Base-by-base conservation (phyloP, 2,113 vertebrate species). In the Phoenicopterus ruber region DNA sequence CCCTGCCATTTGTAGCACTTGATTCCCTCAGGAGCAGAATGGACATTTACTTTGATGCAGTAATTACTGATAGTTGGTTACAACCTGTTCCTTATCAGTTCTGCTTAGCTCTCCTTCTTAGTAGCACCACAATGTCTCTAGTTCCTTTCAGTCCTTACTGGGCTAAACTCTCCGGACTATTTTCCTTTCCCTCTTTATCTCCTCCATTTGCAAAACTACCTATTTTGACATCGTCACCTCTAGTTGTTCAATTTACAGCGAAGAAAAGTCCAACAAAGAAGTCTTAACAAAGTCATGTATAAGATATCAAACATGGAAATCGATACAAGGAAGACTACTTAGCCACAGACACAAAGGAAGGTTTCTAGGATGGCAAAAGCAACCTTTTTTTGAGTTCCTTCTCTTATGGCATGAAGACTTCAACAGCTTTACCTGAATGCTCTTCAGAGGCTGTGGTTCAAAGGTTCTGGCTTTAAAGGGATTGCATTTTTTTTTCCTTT, bases 401-500 rank as follows among this genome's bases (percentile, higher is more conserved):
- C 44, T 71, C 13, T 44, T 84, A 9, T 20, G 52, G 34, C 44
- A 61, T 50, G 29, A 84, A 92, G 89, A 82, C 84, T 87, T 89
- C 34, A 88, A 70, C 79, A 57, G 10, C 57, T 91, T 91, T 74
- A 84, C 34, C 70, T 82, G 73, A 79, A 82, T 62, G 57, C 8
- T 96, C 73, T 94, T 93, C 47, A 87, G 92, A 96, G 24, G 17
- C 52, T 50, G 40, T 74, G 73, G 83, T 91, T 94, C 88, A 94
- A 95, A 94, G 81, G 70, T 93, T 91, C 70, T 87, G 58, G 25
- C n/a, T 94, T 92, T 96, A 94, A 91, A 96, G 58, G 17, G 24
- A 36, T 82, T 91, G 44, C 28, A 49, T 26, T 74, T 90, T 86
- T 90, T 86, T 89, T 93, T 40, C 25, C 25, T 44, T 40, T 69